phyloP scores from a whole-genome alignment of 92 coral and sea anemone genomes.

The Phenganax stokvisi region DNA sequence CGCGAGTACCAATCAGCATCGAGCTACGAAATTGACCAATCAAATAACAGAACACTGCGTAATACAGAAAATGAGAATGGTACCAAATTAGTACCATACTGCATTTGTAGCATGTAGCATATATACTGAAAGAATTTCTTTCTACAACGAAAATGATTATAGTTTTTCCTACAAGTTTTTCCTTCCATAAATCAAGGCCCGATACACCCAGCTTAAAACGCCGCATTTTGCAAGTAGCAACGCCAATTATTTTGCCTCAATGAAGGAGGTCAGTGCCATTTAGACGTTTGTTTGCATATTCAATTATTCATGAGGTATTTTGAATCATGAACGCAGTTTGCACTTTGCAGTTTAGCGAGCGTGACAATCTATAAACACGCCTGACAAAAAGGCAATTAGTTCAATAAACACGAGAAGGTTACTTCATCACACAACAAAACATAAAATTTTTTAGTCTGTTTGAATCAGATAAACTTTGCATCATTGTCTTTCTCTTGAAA shows the following conservation, averaged over 20 bases:
- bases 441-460: not conserved
- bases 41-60: not conserved
- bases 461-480: not conserved
- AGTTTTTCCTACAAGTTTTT: too few relatives aligned
- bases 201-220: not conserved
- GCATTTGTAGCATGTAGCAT: not conserved
- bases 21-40: constrained; percentile 30
- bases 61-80: not conserved
- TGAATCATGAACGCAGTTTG: constrained; percentile 1
- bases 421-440: not conserved
- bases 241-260: not conserved
- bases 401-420: too few relatives aligned
- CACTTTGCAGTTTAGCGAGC: not conserved
- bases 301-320: constrained; percentile 3
- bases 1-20: constrained; percentile 31
- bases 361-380: constrained; percentile 6
- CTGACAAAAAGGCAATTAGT: not conserved
- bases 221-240: not conserved
- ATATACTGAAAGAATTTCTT: too few relatives aligned
- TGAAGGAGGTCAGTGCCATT: not conserved
- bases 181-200: too few relatives aligned
- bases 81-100: not conserved
- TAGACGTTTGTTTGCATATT: not conserved
- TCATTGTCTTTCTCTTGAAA: constrained; percentile 11
- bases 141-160: too few relatives aligned